Evolutionary conservation across 2,113 vertebrate genomes (phyloP).

Genomic region (Balaeniceps rex): DNA sequence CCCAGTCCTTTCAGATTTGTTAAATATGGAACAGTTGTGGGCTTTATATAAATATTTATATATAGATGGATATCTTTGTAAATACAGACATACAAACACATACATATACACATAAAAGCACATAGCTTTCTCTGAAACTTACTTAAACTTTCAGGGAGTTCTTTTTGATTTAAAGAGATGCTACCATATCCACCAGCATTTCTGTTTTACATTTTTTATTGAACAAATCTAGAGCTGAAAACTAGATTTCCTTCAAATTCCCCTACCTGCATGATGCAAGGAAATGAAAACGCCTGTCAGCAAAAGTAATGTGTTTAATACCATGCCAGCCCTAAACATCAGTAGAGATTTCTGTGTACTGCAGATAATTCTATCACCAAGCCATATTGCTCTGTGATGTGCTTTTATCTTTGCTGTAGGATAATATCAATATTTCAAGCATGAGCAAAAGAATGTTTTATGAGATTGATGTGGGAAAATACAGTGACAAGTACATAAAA

Average conservation of each 20-base stretch:
- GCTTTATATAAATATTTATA: not conserved
- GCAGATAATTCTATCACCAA: constrained; percentile 77
- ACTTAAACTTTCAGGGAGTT: constrained; percentile 33
- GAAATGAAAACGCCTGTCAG: constrained; percentile 79
- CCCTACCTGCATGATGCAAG: constrained; percentile 43
- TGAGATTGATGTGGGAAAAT: constrained; percentile 70
- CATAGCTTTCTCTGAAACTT: not conserved
- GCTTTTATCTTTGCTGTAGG: constrained; percentile 74
- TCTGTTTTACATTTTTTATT: constrained; percentile 68
- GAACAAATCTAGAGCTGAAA: constrained; percentile 50
- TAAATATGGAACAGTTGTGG: not conserved
- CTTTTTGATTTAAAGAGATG: constrained; percentile 57
- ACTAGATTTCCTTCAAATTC: constrained; percentile 70
- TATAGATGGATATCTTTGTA: not conserved
- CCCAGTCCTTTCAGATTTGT: not conserved
- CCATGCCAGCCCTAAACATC: constrained; percentile 71
- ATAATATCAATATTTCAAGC: constrained; percentile 75
- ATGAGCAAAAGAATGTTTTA: constrained; percentile 68
- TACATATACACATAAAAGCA: not conserved
- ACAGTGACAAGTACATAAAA: constrained; percentile 69
- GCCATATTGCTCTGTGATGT: constrained; percentile 68
- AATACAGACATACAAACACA: not conserved
- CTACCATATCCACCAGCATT: constrained; percentile 5
- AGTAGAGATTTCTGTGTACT: constrained; percentile 72
- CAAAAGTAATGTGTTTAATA: constrained; percentile 83